A percentile compares a stretch with the other conserved stretches of the same genome.
Conservation (phyloP, 2,113 vertebrate species). For the Rattus rattus region DNA sequence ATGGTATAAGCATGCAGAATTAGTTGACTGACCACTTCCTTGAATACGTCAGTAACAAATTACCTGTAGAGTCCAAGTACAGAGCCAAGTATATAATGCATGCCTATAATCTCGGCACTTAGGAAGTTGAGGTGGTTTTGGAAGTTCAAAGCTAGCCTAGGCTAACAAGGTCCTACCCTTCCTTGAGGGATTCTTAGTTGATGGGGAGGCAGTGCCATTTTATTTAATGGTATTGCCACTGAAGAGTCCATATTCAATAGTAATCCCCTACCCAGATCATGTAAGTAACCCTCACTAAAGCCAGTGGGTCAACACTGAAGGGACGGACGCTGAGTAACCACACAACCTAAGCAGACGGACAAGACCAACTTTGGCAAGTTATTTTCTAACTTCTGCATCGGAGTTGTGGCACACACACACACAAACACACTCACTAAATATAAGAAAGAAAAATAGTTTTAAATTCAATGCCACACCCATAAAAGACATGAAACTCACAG, state of each 20-base stretch:
- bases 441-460: background rate
- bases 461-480: background rate
- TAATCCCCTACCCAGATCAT: too few species aligned
- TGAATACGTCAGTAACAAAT: slow-evolving; percentile 26
- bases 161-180: background rate
- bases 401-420: background rate
- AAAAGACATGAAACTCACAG: background rate
- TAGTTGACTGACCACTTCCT: background rate
- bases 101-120: background rate
- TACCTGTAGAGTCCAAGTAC: background rate
- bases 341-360: background rate
- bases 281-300: background rate
- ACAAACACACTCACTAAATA: background rate
- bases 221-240: background rate
- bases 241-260: background rate
- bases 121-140: background rate
- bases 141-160: background rate
- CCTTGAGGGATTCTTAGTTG: background rate
- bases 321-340: too few species aligned
- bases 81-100: background rate
- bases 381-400: too few species aligned
- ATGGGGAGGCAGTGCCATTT: background rate
- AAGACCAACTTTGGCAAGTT: background rate
- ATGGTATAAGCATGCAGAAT: background rate
- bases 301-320: background rate